Percentiles rank a stretch among this genome's conserved stretches.
Evolutionary conservation across 2,797 vertebrate genomes (phyloP).

Genomic region (Paramormyrops hopkinsi): DNA sequence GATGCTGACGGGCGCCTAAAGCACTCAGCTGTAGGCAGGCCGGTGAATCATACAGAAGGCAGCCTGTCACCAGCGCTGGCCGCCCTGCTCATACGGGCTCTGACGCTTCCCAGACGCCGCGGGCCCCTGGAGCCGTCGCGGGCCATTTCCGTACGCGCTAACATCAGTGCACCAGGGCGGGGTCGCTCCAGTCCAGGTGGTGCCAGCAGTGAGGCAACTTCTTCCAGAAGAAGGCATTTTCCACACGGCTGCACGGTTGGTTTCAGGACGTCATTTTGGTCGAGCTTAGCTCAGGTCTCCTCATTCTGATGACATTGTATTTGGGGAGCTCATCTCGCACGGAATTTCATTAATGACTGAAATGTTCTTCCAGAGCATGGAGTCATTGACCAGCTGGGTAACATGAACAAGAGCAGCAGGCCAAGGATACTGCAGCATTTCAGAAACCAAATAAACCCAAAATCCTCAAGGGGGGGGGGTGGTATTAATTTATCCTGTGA

Average conservation of each 20-base stretch:
- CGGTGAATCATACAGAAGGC: neutral
- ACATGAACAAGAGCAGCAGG: neutral
- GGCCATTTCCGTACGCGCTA: neutral
- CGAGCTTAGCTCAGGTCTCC: neutral
- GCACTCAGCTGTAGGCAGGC: neutral
- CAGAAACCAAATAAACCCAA: neutral
- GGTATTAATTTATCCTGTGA: neutral
- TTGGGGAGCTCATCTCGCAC: neutral
- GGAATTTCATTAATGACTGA: constrained; percentile 10
- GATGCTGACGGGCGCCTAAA: neutral
- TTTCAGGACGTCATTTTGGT: neutral
- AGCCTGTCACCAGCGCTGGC: neutral
- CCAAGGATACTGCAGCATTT: neutral
- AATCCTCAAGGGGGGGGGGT: neutral
- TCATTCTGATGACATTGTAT: constrained; percentile 7
- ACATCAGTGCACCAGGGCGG: neutral
- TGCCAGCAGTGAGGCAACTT: constrained; percentile 13
- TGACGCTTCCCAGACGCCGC: neutral
- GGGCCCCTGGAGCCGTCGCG: neutral
- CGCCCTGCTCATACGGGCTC: neutral
- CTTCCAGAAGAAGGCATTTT: neutral
- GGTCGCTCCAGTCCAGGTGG: neutral
- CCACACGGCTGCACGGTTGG: neutral
- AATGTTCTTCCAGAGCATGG: neutral
- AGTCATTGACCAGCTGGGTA: neutral